A percentile compares a stretch with the other conserved stretches of the same genome.
Evolutionary conservation across 2,113 vertebrate genomes (phyloP).

Genomic region (Pyxicephalus adspersus): DNA sequence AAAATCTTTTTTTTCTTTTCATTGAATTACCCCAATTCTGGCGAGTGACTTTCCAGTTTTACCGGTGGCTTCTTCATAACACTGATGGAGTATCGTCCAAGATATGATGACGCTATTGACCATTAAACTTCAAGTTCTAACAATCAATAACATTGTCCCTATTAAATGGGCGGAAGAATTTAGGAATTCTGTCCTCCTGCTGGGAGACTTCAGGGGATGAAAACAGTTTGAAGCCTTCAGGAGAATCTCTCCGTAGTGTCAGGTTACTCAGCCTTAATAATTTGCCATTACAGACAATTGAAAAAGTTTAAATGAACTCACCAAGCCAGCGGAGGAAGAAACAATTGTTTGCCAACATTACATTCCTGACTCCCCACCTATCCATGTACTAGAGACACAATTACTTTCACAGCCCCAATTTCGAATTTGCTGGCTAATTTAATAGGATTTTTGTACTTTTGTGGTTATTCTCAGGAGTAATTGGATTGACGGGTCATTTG

Average conservation of each 20-base stretch:
- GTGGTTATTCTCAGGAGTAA: slow-evolving; percentile 30
- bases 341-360: slow-evolving; percentile 6
- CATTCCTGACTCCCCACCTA: background rate
- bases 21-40: background rate
- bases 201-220: slow-evolving; percentile 38
- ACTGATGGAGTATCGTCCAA: background rate
- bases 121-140: background rate
- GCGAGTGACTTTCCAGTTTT: background rate
- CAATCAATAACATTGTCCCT: slow-evolving; percentile 4
- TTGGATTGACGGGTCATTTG: slow-evolving; percentile 35
- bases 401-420: background rate
- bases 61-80: background rate
- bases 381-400: slow-evolving; percentile 1
- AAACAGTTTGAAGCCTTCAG: slow-evolving; percentile 10
- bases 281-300: slow-evolving; percentile 12
- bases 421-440: background rate
- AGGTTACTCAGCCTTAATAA: background rate
- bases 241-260: slow-evolving; percentile 14
- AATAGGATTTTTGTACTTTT: slow-evolving; percentile 1
- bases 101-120: background rate
- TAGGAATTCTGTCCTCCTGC: slow-evolving; percentile 5
- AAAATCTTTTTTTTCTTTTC: background rate
- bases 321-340: background rate
- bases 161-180: slow-evolving; percentile 20
- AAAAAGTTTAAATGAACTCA: slow-evolving; percentile 21